These are phyloP conservation scores for Chrosomus eos DNA, from an alignment of 2,797 vertebrate species.

Conservation along the genomic window DNA sequence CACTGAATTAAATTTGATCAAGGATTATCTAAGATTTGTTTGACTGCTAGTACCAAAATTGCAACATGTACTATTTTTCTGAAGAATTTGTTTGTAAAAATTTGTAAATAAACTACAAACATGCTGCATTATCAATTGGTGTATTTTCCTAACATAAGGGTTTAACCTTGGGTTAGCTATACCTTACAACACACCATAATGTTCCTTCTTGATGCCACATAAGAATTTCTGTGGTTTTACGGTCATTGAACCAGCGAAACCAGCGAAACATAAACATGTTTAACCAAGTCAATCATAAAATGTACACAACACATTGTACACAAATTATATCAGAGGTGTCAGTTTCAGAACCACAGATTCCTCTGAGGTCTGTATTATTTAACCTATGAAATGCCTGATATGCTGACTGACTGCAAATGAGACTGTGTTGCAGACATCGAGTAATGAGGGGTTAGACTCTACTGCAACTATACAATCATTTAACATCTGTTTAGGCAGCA, in stretches of 20 bases:
- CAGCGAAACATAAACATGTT: background rate
- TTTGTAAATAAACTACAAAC: background rate
- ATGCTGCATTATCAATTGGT: background rate
- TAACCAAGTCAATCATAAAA: slow-evolving; percentile 17
- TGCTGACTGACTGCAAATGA: background rate
- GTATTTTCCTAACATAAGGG: background rate
- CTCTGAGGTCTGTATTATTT: slow-evolving; percentile 16
- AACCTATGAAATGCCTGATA: background rate
- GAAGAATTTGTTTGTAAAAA: background rate
- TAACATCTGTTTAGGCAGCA: background rate
- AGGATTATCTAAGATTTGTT: background rate
- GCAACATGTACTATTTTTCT: background rate
- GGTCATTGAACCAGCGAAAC: slow-evolving; percentile 8
- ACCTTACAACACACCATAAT: background rate
- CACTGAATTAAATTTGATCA: background rate
- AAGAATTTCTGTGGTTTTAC: slow-evolving; percentile 28
- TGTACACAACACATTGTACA: background rate
- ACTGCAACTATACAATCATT: background rate
- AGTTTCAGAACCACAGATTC: slow-evolving; percentile 6
- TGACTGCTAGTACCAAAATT: background rate
- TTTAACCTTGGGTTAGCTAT: background rate
- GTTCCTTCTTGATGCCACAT: background rate
- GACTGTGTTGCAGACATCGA: background rate
- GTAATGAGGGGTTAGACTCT: background rate
- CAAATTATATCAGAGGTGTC: background rate